These are phyloP conservation scores for Nasonovia ribisnigri DNA, from an alignment of 2,888 invertebrate genomes.

Conservation along the genomic window DNA sequence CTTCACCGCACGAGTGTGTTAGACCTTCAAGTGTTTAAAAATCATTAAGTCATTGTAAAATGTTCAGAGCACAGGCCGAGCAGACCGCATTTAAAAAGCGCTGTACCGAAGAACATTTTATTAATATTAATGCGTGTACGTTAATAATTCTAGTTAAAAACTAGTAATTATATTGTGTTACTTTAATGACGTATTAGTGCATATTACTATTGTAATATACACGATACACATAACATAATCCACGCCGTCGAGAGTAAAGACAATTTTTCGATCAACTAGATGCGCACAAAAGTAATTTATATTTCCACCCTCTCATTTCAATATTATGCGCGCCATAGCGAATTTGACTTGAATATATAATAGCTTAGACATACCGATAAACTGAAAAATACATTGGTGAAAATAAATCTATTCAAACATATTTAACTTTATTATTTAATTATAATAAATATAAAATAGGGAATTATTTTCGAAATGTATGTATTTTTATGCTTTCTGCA, in stretches of 20 bases:
- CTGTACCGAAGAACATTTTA: neutral
- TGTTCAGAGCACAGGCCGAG: neutral
- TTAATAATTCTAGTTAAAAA: neutral
- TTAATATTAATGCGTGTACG: neutral
- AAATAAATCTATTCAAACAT: neutral
- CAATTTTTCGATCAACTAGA: neutral
- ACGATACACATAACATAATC: neutral
- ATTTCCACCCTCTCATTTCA: neutral
- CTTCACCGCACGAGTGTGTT: slow-evolving; percentile 29
- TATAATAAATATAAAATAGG: neutral
- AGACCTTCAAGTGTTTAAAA: slow-evolving; percentile 9
- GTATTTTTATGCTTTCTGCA: neutral
- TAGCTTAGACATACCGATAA: neutral
- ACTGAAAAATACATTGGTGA: neutral
- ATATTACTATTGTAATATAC: neutral
- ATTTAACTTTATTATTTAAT: neutral
- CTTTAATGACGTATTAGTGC: neutral
- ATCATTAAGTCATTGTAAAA: slow-evolving; percentile 17
- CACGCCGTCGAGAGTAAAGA: neutral
- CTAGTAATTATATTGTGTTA: neutral
- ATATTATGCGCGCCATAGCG: no score
- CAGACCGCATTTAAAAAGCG: neutral
- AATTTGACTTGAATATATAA: neutral
- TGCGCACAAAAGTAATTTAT: neutral
- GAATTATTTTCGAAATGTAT: neutral